Conservation (phyloP, 2,113 vertebrate species). For the Dicrurus megarhynchus region DNA sequence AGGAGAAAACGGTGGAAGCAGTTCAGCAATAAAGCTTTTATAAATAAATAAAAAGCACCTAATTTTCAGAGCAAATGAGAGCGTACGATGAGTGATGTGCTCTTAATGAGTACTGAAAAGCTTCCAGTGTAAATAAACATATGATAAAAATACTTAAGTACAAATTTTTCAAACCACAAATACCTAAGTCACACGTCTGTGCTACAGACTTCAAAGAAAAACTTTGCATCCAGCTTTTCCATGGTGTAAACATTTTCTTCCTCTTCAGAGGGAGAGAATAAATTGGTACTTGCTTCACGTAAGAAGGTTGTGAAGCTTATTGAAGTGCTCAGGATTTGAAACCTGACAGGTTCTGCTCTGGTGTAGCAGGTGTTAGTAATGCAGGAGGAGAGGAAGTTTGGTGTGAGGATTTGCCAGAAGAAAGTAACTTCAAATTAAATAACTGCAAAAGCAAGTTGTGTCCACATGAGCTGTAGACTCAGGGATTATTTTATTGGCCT, state of each 20-base stretch:
- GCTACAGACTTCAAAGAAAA: not conserved
- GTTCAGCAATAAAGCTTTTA: not conserved
- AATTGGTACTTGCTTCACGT: not conserved
- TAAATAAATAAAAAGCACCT: conserved; percentile 8
- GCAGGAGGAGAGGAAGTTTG: not conserved
- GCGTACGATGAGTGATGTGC: not conserved
- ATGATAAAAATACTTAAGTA: conserved; percentile 21
- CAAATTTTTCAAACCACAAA: not conserved
- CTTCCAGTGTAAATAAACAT: conserved; percentile 37
- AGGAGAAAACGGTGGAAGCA: not conserved
- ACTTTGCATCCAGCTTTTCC: not conserved
- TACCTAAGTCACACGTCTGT: not conserved
- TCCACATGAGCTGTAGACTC: not conserved
- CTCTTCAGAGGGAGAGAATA: not conserved
- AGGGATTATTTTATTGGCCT: not conserved
- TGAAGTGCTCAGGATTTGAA: not conserved
- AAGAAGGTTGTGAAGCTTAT: not conserved
- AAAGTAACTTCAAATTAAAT: not conserved
- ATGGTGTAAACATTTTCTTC: not conserved
- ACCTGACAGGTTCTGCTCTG: not conserved
- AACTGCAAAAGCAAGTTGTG: not conserved
- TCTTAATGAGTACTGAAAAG: not conserved
- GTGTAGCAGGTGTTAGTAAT: not conserved
- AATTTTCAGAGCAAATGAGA: conserved; percentile 9
- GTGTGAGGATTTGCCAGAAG: not conserved